A percentile compares a stretch with the other conserved stretches of the same genome.
These are phyloP conservation scores for Pseudochaenichthys georgianus DNA, from an alignment of 2,797 vertebrate species.

Conservation along the genomic window DNA sequence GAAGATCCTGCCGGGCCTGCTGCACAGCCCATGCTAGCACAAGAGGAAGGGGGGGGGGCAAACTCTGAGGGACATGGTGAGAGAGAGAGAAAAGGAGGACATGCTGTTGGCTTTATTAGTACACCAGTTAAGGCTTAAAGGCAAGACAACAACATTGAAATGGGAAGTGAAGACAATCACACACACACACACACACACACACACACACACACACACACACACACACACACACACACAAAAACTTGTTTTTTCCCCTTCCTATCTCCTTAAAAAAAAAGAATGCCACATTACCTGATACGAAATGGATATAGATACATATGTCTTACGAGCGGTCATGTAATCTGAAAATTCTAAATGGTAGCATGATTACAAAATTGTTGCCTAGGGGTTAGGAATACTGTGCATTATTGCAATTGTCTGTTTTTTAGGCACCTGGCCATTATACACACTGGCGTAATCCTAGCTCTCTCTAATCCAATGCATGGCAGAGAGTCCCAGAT, in stretches of 20 bases:
- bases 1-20: conserved; percentile 45
- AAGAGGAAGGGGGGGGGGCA: not conserved
- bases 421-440: not conserved
- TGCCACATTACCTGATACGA: conserved; percentile 1
- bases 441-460: not conserved
- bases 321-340: not conserved
- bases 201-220: too few relatives aligned
- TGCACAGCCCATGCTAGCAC: conserved; percentile 9
- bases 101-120: conserved; percentile 26
- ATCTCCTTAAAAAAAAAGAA: not conserved
- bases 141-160: too few relatives aligned
- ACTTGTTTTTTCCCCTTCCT: not conserved
- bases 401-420: not conserved
- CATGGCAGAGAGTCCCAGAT: not conserved
- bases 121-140: conserved; percentile 34
- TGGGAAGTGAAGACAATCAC: too few relatives aligned
- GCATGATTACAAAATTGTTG: not conserved
- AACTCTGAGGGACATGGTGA: not conserved
- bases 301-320: not conserved
- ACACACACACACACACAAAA: not conserved
- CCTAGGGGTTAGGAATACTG: not conserved
- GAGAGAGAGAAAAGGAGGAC: conserved; percentile 6
- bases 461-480: not conserved
- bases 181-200: too few relatives aligned
- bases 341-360: not conserved